Conservation (phyloP, 2,797 vertebrate species). For the Amblyopsis hoosieri region DNA sequence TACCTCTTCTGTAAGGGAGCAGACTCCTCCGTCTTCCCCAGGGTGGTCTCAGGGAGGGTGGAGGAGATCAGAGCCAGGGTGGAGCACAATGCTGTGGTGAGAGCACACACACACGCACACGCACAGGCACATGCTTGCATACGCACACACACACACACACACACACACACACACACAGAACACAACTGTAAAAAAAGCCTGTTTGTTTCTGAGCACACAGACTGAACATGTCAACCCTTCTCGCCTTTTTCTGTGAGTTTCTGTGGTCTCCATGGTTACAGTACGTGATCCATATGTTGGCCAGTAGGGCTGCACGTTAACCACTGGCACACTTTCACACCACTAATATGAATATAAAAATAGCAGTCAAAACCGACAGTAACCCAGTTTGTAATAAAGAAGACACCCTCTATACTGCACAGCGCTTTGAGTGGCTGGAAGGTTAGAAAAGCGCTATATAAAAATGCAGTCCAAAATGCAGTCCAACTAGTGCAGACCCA, state of each 20-base stretch:
- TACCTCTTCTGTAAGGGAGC: constrained; percentile 97
- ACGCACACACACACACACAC: constrained; percentile 13
- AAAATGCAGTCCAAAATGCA: too few species aligned
- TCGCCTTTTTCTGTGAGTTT: constrained; percentile 5
- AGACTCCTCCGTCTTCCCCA: constrained; percentile 95
- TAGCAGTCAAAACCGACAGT: too few species aligned
- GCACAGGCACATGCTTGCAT: constrained; percentile 7
- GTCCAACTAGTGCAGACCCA: too few species aligned
- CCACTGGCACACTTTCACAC: constrained; percentile 14
- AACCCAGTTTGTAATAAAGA: too few species aligned
- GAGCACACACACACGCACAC: constrained; percentile 36
- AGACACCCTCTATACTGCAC: too few species aligned
- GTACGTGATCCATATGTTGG: constrained; percentile 15
- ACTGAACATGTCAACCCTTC: background rate
- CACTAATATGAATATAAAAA: too few species aligned
- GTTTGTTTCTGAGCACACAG: background rate
- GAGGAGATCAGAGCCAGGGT: constrained; percentile 89
- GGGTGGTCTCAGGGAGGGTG: constrained; percentile 91
- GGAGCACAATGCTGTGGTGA: constrained; percentile 96
- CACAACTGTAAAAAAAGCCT: background rate
- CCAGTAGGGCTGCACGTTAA: constrained; percentile 15
- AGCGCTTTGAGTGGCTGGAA: too few species aligned
- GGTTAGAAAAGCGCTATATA: too few species aligned
- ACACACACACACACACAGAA: constrained; percentile 5
- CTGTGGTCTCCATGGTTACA: constrained; percentile 35